A percentile compares a stretch with the other conserved stretches of the same genome.
Evolutionary conservation across 2,797 vertebrate species (phyloP).

Genomic region (Ptychobarbus kaznakovi): DNA sequence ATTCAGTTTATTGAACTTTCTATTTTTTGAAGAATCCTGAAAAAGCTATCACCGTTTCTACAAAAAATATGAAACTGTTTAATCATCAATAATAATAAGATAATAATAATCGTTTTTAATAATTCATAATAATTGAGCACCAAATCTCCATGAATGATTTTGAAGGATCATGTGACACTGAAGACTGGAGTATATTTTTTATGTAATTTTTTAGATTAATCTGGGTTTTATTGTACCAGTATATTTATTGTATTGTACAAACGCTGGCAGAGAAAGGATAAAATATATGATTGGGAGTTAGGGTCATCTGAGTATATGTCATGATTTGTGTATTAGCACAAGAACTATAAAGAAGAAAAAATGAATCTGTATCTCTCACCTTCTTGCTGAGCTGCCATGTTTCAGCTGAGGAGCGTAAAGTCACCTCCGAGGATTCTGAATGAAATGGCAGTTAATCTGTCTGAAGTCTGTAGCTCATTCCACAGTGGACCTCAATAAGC

Average conservation of each 20-base stretch:
- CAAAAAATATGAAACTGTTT: no score
- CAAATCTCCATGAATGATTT: no score
- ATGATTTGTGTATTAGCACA: background rate
- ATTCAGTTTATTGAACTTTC: no score
- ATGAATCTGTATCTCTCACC: background rate
- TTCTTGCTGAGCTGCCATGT: conserved; percentile 42
- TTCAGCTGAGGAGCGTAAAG: conserved; percentile 46
- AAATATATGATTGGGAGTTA: background rate
- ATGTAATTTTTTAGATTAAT: background rate
- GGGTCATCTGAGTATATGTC: background rate
- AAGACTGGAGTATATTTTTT: background rate
- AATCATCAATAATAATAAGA: no score
- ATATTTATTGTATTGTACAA: background rate
- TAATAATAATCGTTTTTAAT: background rate
- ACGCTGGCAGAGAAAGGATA: background rate
- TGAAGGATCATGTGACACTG: background rate
- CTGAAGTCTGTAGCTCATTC: conserved; percentile 49
- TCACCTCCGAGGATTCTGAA: conserved; percentile 47
- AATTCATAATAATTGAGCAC: no score
- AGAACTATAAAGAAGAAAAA: background rate
- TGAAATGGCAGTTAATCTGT: conserved; percentile 60
- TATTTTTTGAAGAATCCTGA: no score
- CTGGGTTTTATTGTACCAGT: background rate
- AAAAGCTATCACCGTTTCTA: no score
- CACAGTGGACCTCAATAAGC: conserved; percentile 52